Evolutionary conservation across 2,797 vertebrate genomes (phyloP), one percentile per base, ranked within the genome.

Genomic region (Lerista edwardsae): DNA sequence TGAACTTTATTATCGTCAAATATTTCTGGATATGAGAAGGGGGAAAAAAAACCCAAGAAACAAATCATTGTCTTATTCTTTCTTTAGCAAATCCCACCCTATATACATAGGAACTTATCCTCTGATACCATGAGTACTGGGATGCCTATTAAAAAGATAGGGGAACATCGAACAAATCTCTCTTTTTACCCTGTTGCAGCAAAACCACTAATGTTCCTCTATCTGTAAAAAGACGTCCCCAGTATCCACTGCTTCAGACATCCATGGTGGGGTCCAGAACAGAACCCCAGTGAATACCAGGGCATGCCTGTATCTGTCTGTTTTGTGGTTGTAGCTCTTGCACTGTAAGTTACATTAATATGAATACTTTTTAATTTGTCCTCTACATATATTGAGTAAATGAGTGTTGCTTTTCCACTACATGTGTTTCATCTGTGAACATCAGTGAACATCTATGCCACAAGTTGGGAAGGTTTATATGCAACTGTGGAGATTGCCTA

Each of bases 61-160:
- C 27, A 73, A 2, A 44, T 31, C 31, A 44, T 57, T 14, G 19
- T 57, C 19, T 27, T 72, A 71, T 72, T 74, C 75, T 55, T 73
- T 79, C 17, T 47, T 84, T 64, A 73, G 23, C 31, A 84, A 73
- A 84, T 51, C 21, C 55, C 19, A 72, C 9, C 19, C 55, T 79
- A 31, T 57, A 79, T 80, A 59, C 19, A 57, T 51, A 51, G 71
- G 51, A 59, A 61, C 47, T 6, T 78, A n/a, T n/a, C n/a, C n/a
- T n/a, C n/a, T n/a, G n/a, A n/a, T n/a, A n/a, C n/a, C n/a, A n/a
- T n/a, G n/a, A n/a, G n/a, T n/a, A n/a, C n/a, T n/a, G n/a, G n/a
- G n/a, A n/a, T n/a, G n/a, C n/a, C n/a, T n/a, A n/a, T n/a, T n/a
- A n/a, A n/a, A n/a, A n/a, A n/a, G n/a, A n/a, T n/a, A n/a, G n/a